These are phyloP conservation scores for Halcyon badia DNA, from an alignment of 2,797 vertebrate genomes.

Conservation along the genomic window DNA sequence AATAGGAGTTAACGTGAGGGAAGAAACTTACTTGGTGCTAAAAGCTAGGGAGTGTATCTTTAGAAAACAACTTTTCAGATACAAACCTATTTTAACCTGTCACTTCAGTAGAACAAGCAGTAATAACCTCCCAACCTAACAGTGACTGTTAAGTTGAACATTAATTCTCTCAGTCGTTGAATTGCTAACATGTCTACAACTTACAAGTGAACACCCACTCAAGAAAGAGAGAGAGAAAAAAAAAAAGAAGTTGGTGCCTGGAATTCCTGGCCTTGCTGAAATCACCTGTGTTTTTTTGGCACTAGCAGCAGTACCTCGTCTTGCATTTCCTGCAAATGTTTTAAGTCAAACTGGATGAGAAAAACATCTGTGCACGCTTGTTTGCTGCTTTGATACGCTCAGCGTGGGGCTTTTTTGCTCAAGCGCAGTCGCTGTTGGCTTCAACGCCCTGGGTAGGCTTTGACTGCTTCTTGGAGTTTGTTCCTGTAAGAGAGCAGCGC, in stretches of 20 bases:
- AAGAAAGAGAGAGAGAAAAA: background rate
- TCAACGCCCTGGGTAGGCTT: background rate
- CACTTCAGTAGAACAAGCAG: conserved; percentile 54
- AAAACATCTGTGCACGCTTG: background rate
- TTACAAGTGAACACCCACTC: conserved; percentile 72
- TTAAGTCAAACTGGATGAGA: conserved; percentile 46
- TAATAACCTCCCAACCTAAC: conserved; percentile 64
- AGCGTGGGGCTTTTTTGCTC: background rate
- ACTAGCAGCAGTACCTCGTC: background rate
- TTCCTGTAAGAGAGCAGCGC: background rate
- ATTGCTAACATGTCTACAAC: conserved; percentile 79
- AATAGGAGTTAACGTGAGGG: background rate
- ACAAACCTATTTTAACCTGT: conserved; percentile 50
- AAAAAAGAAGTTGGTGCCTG: conserved; percentile 39
- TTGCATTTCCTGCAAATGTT: conserved; percentile 49
- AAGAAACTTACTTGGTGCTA: background rate
- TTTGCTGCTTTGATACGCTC: background rate
- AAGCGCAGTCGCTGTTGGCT: background rate
- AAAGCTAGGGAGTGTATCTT: background rate
- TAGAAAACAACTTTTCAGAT: conserved; percentile 43
- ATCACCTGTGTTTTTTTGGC: conserved; percentile 50
- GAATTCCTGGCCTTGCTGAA: conserved; percentile 57
- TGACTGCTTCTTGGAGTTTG: background rate
- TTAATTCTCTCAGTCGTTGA: conserved; percentile 77
- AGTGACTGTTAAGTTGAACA: conserved; percentile 71